These are phyloP conservation scores for Drosophila paracracens DNA, from an alignment of 2,888 invertebrate genomes.

Conservation along the genomic window DNA sequence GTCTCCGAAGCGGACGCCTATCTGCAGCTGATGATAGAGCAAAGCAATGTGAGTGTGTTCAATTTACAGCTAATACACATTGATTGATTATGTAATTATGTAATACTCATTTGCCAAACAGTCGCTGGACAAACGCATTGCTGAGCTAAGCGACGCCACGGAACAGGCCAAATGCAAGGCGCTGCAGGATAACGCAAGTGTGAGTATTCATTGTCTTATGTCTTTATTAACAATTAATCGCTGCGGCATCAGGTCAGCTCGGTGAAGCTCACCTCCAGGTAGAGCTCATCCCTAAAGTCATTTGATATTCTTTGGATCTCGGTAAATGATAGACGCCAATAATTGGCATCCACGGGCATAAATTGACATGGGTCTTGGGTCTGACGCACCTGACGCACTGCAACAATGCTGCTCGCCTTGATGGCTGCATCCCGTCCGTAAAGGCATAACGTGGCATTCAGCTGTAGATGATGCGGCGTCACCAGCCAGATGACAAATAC, in stretches of 20 bases:
- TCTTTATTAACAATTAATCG: neutral
- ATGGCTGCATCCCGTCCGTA: conserved; percentile 59
- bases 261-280: conserved; percentile 50
- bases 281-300: conserved; percentile 62
- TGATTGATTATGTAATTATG: conserved; percentile 2
- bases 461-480: conserved; percentile 30
- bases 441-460: conserved; percentile 48
- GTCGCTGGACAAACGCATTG: conserved; percentile 89
- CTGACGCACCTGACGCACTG: conserved; percentile 32
- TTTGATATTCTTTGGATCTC: conserved; percentile 56
- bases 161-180: conserved; percentile 89
- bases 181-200: conserved; percentile 91
- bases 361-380: conserved; percentile 20
- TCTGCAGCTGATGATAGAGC: conserved; percentile 97
- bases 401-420: conserved; percentile 14
- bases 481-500: conserved; percentile 65
- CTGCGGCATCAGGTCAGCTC: neutral
- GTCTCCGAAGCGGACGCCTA: conserved; percentile 98
- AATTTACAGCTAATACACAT: neutral
- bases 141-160: conserved; percentile 88
- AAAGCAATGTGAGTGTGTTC: conserved; percentile 89
- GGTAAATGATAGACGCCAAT: conserved; percentile 49
- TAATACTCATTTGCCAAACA: conserved; percentile 76
- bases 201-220: conserved; percentile 85
- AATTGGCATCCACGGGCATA: conserved; percentile 44